These are phyloP conservation scores for Hartigia nigra DNA, from an alignment of 2,888 invertebrate genomes.

Conservation along the genomic window DNA sequence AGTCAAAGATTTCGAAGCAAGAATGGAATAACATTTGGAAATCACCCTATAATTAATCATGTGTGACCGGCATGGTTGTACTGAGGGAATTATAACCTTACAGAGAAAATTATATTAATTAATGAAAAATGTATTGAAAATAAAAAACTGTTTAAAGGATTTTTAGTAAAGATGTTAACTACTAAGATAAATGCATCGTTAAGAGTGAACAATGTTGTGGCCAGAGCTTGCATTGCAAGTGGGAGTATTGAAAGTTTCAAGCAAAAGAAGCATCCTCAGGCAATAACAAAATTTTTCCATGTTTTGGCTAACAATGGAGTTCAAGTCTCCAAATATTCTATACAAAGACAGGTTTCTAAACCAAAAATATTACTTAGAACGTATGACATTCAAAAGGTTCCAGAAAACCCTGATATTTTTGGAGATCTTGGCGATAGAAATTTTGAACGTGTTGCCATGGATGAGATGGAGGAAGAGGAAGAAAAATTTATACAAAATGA, in stretches of 20 bases:
- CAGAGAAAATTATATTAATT: background rate
- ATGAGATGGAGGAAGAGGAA: conserved; percentile 47
- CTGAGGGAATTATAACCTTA: background rate
- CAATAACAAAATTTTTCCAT: background rate
- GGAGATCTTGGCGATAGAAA: conserved; percentile 43
- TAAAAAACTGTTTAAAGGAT: background rate
- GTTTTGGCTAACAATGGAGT: background rate
- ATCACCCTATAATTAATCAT: background rate
- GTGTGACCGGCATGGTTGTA: background rate
- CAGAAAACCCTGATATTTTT: conserved; percentile 42
- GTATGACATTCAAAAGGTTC: conserved; percentile 13
- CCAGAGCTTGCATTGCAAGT: conserved; percentile 9
- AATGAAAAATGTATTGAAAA: background rate
- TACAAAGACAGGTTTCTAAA: background rate
- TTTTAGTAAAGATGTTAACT: conserved; percentile 13
- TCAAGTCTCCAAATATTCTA: background rate
- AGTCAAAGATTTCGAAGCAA: background rate
- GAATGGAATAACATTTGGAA: background rate
- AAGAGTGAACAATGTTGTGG: conserved; percentile 15
- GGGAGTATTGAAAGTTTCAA: background rate
- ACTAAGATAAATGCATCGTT: conserved; percentile 18
- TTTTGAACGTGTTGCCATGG: conserved; percentile 45
- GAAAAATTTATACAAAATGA: conserved; percentile 46
- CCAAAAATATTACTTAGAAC: background rate
- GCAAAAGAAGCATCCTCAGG: background rate